A percentile compares a stretch with the other conserved stretches of the same genome.
Conservation (phyloP, 2,113 vertebrate species). For the Lutjanus erythropterus region DNA sequence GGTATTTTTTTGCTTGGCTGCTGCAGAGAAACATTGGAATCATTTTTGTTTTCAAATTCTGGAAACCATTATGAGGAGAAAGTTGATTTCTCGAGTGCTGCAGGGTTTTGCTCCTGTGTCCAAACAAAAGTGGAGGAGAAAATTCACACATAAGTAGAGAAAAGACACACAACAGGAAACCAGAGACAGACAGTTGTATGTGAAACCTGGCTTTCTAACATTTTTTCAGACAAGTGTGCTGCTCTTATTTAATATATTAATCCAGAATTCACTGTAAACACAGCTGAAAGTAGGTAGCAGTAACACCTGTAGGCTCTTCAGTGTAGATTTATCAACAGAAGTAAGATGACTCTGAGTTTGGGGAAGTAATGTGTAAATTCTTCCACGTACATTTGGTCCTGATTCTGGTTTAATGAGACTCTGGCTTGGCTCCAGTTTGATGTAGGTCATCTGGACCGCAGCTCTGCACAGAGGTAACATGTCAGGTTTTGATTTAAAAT, state of each 20-base stretch:
- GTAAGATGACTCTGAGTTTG: neutral
- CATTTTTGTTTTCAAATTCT: conserved; percentile 16
- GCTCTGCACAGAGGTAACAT: neutral
- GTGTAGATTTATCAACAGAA: neutral
- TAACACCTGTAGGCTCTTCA: neutral
- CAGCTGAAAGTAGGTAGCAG: neutral
- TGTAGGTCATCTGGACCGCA: conserved; percentile 45
- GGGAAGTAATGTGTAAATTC: neutral
- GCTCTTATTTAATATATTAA: neutral
- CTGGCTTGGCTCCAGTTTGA: conserved; percentile 20
- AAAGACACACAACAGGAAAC: neutral
- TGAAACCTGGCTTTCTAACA: neutral
- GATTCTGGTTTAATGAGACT: conserved; percentile 2
- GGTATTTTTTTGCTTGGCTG: neutral
- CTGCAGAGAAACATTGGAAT: neutral
- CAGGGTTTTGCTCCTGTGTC: neutral
- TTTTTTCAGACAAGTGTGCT: neutral
- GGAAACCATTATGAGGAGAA: conserved; percentile 5
- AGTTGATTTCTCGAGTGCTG: neutral
- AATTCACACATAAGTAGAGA: neutral
- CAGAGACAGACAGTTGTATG: neutral
- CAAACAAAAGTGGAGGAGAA: conserved; percentile 9
- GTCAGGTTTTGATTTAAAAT: conserved; percentile 47
- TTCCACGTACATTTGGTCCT: conserved; percentile 27
- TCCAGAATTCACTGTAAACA: neutral